phyloP scores from a whole-genome alignment of 1,140 invertebrate genomes.

The Linepithema humile region DNA sequence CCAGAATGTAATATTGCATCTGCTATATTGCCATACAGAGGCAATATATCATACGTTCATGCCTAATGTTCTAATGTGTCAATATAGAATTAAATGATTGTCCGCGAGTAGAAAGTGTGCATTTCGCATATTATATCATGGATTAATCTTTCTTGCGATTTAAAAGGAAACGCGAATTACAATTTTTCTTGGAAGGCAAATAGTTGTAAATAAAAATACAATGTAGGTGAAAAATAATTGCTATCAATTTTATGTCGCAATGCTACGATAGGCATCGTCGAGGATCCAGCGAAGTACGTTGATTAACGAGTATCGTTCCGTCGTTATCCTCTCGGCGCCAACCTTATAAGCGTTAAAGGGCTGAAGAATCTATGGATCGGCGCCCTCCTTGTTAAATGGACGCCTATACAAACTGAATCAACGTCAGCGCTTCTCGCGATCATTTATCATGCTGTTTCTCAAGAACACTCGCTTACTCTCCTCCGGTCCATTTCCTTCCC shows the following conservation, averaged over 20 bases:
- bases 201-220: not conserved
- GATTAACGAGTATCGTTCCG: slow-evolving; percentile 68
- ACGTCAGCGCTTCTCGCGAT: slow-evolving; percentile 66
- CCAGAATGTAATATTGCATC: slow-evolving; percentile 53
- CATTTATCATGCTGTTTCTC: slow-evolving; percentile 69
- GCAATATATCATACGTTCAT: slow-evolving; percentile 40
- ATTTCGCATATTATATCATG: not conserved
- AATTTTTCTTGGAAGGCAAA: not conserved
- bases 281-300: slow-evolving; percentile 56
- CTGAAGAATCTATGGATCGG: slow-evolving; percentile 59
- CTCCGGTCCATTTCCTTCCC: slow-evolving; percentile 52
- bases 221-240: not conserved
- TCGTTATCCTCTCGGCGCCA: slow-evolving; percentile 63
- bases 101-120: not conserved
- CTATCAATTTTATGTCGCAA: slow-evolving; percentile 51
- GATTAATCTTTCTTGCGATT: not conserved
- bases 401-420: slow-evolving; percentile 70
- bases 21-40: slow-evolving; percentile 41
- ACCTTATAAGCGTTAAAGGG: slow-evolving; percentile 68
- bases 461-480: slow-evolving; percentile 53
- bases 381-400: slow-evolving; percentile 66
- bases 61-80: slow-evolving; percentile 30
- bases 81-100: slow-evolving; percentile 40
- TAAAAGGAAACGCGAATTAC: not conserved
- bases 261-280: slow-evolving; percentile 34